A percentile compares a stretch with the other conserved stretches of the same genome.
phyloP scores from a whole-genome alignment of 2,113 vertebrate species.

The Poeciliopsis occidentalis region DNA sequence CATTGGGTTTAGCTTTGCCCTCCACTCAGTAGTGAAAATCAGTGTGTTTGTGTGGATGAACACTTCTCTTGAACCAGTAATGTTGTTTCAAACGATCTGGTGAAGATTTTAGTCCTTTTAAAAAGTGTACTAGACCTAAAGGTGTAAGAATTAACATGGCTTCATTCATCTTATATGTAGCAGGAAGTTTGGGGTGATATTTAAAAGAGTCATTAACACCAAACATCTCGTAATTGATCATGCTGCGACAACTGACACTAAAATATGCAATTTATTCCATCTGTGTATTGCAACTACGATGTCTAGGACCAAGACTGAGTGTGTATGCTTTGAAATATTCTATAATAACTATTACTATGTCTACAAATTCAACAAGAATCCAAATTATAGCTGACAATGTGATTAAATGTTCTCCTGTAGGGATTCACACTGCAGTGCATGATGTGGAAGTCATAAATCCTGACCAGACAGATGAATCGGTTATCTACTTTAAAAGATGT shows the following conservation, averaged over 20 bases:
- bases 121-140: too few relatives aligned
- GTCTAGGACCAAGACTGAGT: constrained; percentile 33
- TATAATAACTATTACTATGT: constrained; percentile 28
- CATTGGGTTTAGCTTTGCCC: too few relatives aligned
- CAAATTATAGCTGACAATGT: constrained; percentile 15
- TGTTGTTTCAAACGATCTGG: too few relatives aligned
- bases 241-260: constrained; percentile 18
- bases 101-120: too few relatives aligned
- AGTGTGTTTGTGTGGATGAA: too few relatives aligned
- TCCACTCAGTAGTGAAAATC: too few relatives aligned
- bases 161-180: background rate
- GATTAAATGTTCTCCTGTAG: background rate
- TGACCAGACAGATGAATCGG: background rate
- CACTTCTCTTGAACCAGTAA: too few relatives aligned
- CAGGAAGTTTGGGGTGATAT: background rate
- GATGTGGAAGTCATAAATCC: background rate
- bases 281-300: constrained; percentile 2
- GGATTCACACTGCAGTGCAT: background rate
- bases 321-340: constrained; percentile 19
- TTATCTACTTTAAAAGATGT: too few relatives aligned
- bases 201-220: too few relatives aligned
- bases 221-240: background rate
- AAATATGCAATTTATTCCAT: constrained; percentile 32
- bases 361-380: constrained; percentile 31
- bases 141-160: background rate